These are phyloP conservation scores for Meandrina meandrites DNA, from an alignment of 92 coral and sea anemone genomes.

Conservation along the genomic window DNA sequence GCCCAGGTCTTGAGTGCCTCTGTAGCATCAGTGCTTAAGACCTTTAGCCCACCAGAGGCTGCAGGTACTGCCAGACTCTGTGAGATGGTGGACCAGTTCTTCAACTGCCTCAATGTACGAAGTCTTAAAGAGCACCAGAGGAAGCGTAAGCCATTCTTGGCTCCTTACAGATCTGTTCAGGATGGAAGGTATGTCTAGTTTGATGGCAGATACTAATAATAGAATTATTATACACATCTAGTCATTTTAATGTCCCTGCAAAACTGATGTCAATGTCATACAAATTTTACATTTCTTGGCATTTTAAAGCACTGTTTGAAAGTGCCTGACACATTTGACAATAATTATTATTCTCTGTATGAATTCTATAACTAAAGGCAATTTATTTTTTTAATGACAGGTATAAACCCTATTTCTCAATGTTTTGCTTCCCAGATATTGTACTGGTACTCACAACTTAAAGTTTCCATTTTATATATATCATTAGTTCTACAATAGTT, in stretches of 20 bases:
- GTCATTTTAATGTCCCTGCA: slow-evolving; percentile 10
- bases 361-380: too few species aligned
- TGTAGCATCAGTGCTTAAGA: slow-evolving; percentile 54
- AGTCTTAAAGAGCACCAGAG: slow-evolving; percentile 64
- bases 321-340: too few species aligned
- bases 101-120: slow-evolving; percentile 67
- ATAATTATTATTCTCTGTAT: too few species aligned
- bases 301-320: too few species aligned
- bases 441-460: too few species aligned
- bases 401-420: too few species aligned
- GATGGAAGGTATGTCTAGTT: slow-evolving; percentile 60
- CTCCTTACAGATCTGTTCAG: slow-evolving; percentile 67
- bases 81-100: slow-evolving; percentile 58
- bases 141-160: slow-evolving; percentile 69
- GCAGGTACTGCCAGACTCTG: slow-evolving; percentile 60
- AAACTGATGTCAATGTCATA: slow-evolving; percentile 4
- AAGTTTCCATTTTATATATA: too few species aligned
- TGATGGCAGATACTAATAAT: slow-evolving; percentile 23
- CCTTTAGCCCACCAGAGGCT: slow-evolving; percentile 63
- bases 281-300: background rate
- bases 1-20: slow-evolving; percentile 72
- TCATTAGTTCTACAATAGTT: too few species aligned
- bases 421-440: too few species aligned
- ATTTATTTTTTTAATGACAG: too few species aligned
- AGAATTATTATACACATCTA: slow-evolving; percentile 1